These are phyloP conservation scores for Thecocarcelia acutangulata DNA, from an alignment of 2,888 invertebrate species.

Conservation along the genomic window DNA sequence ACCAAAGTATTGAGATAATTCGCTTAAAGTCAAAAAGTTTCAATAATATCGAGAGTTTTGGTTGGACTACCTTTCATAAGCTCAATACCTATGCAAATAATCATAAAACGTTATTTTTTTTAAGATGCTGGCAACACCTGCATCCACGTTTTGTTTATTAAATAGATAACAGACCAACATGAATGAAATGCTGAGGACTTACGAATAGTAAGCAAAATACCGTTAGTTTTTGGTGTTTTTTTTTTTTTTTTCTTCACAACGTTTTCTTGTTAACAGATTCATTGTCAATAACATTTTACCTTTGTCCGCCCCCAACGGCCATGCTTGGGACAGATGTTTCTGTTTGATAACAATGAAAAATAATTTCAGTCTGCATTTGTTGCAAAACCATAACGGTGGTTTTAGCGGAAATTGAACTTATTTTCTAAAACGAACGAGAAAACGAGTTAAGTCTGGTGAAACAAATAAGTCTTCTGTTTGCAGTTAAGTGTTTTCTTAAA, in stretches of 20 bases:
- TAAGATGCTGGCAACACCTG: slow-evolving; percentile 8
- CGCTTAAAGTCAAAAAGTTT: too few species aligned
- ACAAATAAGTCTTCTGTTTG: slow-evolving; percentile 1
- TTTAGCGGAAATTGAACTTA: slow-evolving; percentile 45
- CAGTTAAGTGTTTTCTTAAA: neutral
- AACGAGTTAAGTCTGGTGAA: neutral
- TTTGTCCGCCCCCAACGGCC: neutral
- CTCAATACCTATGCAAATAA: neutral
- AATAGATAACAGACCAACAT: slow-evolving; percentile 29
- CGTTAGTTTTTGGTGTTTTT: slow-evolving; percentile 35
- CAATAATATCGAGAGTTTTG: too few species aligned
- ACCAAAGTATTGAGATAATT: too few species aligned
- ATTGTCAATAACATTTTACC: slow-evolving; percentile 9
- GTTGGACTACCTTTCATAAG: too few species aligned
- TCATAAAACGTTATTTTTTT: neutral
- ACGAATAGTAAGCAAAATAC: slow-evolving; percentile 11
- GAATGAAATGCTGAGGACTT: neutral
- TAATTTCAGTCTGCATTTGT: slow-evolving; percentile 66
- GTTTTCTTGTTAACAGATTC: slow-evolving; percentile 34
- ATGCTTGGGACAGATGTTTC: slow-evolving; percentile 59
- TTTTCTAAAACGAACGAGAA: neutral
- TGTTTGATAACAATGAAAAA: slow-evolving; percentile 55
- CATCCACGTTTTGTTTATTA: slow-evolving; percentile 11
- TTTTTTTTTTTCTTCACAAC: slow-evolving; percentile 7
- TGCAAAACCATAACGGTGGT: slow-evolving; percentile 65